phyloP scores from a whole-genome alignment of 2,113 vertebrate species.

The Takifugu flavidus region DNA sequence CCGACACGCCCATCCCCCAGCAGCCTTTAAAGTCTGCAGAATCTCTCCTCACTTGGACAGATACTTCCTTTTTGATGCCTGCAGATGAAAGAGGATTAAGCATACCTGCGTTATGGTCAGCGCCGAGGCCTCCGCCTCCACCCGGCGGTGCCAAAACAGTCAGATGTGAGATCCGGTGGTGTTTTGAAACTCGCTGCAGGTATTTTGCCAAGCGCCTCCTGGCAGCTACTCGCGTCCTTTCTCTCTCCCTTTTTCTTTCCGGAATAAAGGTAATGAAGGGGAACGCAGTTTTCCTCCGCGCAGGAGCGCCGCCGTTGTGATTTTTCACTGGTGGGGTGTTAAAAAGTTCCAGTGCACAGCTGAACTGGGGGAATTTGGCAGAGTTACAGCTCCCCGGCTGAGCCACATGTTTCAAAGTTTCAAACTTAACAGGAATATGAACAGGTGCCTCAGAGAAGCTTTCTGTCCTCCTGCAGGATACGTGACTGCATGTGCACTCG shows the following conservation, averaged over 20 bases:
- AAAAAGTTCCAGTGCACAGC: slow-evolving; percentile 68
- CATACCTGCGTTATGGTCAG: slow-evolving; percentile 69
- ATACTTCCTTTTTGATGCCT: slow-evolving; percentile 58
- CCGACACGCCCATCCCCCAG: slow-evolving; percentile 29
- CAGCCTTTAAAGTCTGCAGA: slow-evolving; percentile 68
- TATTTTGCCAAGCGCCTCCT: slow-evolving; percentile 59
- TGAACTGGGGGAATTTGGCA: slow-evolving; percentile 69
- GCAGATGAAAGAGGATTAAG: slow-evolving; percentile 74
- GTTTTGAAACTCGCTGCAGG: slow-evolving; percentile 61
- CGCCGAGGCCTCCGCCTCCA: slow-evolving; percentile 38
- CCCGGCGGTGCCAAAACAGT: slow-evolving; percentile 56
- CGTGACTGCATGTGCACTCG: slow-evolving; percentile 21
- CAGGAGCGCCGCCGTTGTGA: slow-evolving; percentile 46
- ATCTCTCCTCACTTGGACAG: slow-evolving; percentile 58
- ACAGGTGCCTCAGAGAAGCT: slow-evolving; percentile 69
- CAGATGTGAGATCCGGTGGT: slow-evolving; percentile 55
- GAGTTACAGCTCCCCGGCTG: slow-evolving; percentile 54
- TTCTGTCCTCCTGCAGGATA: slow-evolving; percentile 43
- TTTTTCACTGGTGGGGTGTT: slow-evolving; percentile 59
- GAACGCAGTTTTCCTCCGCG: slow-evolving; percentile 46
- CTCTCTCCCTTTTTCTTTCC: slow-evolving; percentile 21
- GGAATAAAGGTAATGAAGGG: slow-evolving; percentile 56
- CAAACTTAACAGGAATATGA: slow-evolving; percentile 62
- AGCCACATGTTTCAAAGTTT: slow-evolving; percentile 71
- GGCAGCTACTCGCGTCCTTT: slow-evolving; percentile 55